A percentile compares a stretch with the other conserved stretches of the same genome.
Conservation (phyloP, 2,797 vertebrate species). For the Steatocranus sp. region DNA sequence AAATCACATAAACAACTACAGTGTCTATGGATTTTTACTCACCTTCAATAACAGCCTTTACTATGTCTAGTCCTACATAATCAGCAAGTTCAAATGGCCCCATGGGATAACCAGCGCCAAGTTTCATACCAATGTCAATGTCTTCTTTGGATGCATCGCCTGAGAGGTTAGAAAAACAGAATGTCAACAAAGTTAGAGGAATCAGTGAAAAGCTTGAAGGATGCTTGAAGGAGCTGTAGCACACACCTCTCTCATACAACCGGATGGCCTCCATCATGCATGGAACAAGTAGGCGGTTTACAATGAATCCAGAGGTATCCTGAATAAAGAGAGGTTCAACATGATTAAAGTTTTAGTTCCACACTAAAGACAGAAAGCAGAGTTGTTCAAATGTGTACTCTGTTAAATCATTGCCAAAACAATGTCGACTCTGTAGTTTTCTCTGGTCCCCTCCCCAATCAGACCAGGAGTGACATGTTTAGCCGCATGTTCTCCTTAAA, state of each 20-base stretch:
- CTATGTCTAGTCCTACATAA: constrained; percentile 93
- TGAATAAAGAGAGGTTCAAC: constrained; percentile 33
- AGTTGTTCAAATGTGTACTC: neutral
- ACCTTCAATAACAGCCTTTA: constrained; percentile 94
- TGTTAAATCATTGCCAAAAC: neutral
- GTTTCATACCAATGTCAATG: constrained; percentile 95
- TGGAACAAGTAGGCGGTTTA: constrained; percentile 92
- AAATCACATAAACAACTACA: neutral
- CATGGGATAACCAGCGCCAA: constrained; percentile 95
- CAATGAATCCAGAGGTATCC: constrained; percentile 96
- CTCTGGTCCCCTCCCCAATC: neutral
- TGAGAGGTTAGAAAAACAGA: constrained; percentile 29
- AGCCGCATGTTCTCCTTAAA: neutral
- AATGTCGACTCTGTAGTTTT: neutral
- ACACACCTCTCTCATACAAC: constrained; percentile 86
- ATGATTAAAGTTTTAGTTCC: neutral
- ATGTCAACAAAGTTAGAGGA: neutral
- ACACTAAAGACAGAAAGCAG: neutral
- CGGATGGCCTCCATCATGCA: constrained; percentile 89
- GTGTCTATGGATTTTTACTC: constrained; percentile 10
- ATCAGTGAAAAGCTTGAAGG: neutral
- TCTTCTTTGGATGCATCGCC: constrained; percentile 97
- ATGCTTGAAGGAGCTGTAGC: neutral
- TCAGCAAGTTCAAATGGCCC: constrained; percentile 95
- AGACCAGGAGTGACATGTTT: neutral